Evolutionary conservation across 2,113 vertebrate genomes (phyloP), one percentile per base, ranked within the genome.

Genomic region (Fregetta grallaria): DNA sequence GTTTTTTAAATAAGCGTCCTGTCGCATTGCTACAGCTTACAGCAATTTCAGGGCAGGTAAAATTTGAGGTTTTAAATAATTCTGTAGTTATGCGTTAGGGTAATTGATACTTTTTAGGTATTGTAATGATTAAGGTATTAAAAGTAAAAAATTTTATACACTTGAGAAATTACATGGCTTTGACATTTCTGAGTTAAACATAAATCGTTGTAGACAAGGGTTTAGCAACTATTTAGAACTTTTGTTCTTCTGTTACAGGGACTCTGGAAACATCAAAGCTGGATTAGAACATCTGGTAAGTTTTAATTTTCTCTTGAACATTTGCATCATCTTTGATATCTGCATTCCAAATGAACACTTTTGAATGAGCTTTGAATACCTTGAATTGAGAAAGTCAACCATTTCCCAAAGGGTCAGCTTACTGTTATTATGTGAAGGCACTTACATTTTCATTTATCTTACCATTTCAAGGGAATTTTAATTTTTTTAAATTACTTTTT

Each of bases 251-350:
- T 99, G 96, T 99, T 99, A 95, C 98, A 99, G 99, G 98, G 99
- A 99, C 52, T 91, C 97, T 91, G 98, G 82, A 93, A 99, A 98
- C 98, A 98, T 99, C 98, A 99, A 99, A 99, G 98, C 96, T 97
- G 98, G 98, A 98, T 99, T 99, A 98, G 99, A 99, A 99, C 99
- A 99, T 99, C 99, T 99, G 99, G 99, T 99, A 99, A 99, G 99
- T 99, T 98, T 97, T 99, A 98, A 98, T 99, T 99, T 97, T 97
- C 98, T 98, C 98, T 98, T 98, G 98, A 98, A 98, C 97, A 98
- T 98, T 98, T 98, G 98, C 98, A 98, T 98, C 97, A 97, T 98
- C 98, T 99, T 99, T 99, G 98, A 99, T 99, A 98, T 98, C 98
- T 98, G 98, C 98, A 98, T 99, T 98, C 98, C 98, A 98, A 98